A percentile compares a stretch with the other conserved stretches of the same genome.
phyloP scores from a whole-genome alignment of 2,113 vertebrate species.

The Stigmatopora argus region DNA sequence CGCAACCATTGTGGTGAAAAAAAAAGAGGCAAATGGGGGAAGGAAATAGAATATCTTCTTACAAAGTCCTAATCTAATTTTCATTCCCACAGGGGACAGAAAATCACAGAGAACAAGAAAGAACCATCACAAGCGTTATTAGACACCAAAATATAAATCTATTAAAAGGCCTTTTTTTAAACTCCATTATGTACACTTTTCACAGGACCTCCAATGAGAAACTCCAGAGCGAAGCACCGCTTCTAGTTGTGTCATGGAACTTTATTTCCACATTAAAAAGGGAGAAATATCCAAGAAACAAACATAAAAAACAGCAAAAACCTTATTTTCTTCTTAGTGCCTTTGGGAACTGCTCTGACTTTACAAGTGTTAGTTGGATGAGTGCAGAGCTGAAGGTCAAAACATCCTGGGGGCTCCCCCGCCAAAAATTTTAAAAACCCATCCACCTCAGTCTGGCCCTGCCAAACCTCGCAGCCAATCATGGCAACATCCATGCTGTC shows the following conservation, averaged over 20 bases:
- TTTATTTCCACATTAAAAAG: slow-evolving; percentile 59
- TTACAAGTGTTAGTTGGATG: slow-evolving; percentile 56
- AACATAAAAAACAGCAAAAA: slow-evolving; percentile 34
- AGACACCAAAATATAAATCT: slow-evolving; percentile 80
- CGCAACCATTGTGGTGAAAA: slow-evolving; percentile 59
- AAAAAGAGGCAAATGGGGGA: slow-evolving; percentile 37
- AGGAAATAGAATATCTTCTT: slow-evolving; percentile 70
- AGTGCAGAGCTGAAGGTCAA: slow-evolving; percentile 42
- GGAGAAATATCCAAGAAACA: slow-evolving; percentile 57
- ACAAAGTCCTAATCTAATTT: slow-evolving; percentile 76
- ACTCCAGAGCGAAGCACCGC: slow-evolving; percentile 68
- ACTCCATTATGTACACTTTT: slow-evolving; percentile 92
- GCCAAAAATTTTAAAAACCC: not conserved
- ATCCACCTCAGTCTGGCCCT: slow-evolving; percentile 50
- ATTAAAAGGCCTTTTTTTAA: slow-evolving; percentile 73
- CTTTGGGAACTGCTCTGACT: slow-evolving; percentile 50
- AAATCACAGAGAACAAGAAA: slow-evolving; percentile 69
- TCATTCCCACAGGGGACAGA: slow-evolving; percentile 65
- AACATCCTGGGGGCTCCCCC: slow-evolving; percentile 32
- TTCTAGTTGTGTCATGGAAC: slow-evolving; percentile 67
- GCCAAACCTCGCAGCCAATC: slow-evolving; percentile 50
- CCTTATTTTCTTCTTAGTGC: slow-evolving; percentile 66
- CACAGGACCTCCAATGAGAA: slow-evolving; percentile 76
- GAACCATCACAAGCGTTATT: slow-evolving; percentile 73
- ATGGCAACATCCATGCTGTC: slow-evolving; percentile 61